Percentiles rank a stretch among this genome's conserved stretches.
Conservation (phyloP, 2,113 vertebrate genomes). For the Myanophis thanlyinensis region DNA sequence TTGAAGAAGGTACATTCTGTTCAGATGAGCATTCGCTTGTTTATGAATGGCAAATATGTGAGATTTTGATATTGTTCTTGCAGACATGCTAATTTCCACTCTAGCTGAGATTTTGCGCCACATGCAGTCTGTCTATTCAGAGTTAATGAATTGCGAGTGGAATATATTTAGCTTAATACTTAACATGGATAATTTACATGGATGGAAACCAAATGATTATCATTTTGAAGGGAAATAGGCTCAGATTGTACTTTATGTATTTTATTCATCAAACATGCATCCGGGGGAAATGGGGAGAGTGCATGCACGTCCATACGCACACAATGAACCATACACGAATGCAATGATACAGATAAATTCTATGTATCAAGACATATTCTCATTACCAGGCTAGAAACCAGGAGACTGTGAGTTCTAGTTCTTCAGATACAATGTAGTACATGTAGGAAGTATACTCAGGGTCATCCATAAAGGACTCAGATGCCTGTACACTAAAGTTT, state of each 20-base stretch:
- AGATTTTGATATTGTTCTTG: constrained; percentile 41
- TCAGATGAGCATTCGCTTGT: constrained; percentile 6
- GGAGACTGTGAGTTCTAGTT: neutral
- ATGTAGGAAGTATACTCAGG: neutral
- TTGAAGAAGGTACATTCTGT: neutral
- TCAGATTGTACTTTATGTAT: neutral
- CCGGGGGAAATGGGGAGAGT: neutral
- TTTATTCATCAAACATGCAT: neutral
- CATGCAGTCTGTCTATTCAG: constrained; percentile 3
- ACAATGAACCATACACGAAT: neutral
- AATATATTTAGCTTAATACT: constrained; percentile 31
- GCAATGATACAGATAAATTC: neutral
- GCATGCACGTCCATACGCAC: neutral
- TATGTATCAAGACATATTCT: neutral
- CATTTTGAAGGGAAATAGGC: constrained; percentile 9
- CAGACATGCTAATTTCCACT: constrained; percentile 8
- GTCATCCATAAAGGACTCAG: neutral
- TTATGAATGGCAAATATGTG: constrained; percentile 19
- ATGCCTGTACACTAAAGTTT: neutral
- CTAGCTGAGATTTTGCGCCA: constrained; percentile 17
- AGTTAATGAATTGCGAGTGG: constrained; percentile 25
- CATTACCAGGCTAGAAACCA: neutral
- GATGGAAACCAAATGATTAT: constrained; percentile 32
- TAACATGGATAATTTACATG: constrained; percentile 33
- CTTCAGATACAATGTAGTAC: neutral